Evolutionary conservation across 2,797 vertebrate species (phyloP).

Genomic region (Carcharodon carcharias): DNA sequence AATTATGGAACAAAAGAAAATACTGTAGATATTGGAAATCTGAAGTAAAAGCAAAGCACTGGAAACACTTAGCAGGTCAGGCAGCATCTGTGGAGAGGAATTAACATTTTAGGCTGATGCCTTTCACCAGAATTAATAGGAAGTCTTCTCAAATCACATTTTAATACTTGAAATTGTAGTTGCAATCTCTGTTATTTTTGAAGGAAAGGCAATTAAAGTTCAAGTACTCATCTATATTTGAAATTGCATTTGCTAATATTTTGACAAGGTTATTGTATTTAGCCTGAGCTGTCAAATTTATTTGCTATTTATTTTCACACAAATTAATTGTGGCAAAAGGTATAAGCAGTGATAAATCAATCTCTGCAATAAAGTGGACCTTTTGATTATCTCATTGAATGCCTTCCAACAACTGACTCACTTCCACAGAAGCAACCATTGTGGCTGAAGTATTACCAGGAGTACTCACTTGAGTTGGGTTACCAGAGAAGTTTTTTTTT

Average conservation of each 20-base stretch:
- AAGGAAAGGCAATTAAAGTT: not conserved
- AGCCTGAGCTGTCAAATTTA: not conserved
- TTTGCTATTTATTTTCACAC: not conserved
- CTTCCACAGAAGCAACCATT: not conserved
- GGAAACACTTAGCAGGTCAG: not conserved
- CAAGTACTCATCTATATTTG: not conserved
- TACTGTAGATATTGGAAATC: not conserved
- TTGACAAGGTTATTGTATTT: not conserved
- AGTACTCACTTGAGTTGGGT: not conserved
- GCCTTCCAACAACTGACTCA: not conserved
- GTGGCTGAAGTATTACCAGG: not conserved
- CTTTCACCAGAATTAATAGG: not conserved
- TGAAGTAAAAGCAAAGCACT: not conserved
- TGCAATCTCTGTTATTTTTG: not conserved
- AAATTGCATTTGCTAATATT: not conserved
- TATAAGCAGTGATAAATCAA: not conserved
- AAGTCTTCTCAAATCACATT: not conserved
- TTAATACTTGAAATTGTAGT: not conserved
- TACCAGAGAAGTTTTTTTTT: not conserved
- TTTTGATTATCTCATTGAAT: not conserved
- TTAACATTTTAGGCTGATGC: not conserved
- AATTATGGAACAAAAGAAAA: not conserved
- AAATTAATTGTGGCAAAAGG: not conserved
- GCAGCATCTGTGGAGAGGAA: not conserved
- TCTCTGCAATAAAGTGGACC: not conserved